A percentile compares a stretch with the other conserved stretches of the same genome.
Evolutionary conservation across 2,113 vertebrate species (phyloP).

Genomic region (Desmodus rotundus): DNA sequence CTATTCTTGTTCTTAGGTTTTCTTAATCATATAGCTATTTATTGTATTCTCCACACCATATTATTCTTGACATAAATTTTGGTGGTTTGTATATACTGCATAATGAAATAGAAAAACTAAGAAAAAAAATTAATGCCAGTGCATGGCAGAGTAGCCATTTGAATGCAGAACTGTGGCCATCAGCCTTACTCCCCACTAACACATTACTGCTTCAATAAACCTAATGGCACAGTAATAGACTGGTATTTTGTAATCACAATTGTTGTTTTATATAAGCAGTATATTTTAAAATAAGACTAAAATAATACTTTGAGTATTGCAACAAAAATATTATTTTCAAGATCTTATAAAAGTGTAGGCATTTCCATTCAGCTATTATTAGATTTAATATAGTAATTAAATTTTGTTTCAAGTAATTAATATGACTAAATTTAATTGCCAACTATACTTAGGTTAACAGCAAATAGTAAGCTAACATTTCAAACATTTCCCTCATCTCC

Average conservation of each 20-base stretch:
- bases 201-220: background rate
- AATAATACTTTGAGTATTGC: background rate
- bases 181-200: background rate
- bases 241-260: background rate
- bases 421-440: background rate
- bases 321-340: background rate
- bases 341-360: background rate
- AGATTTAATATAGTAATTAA: background rate
- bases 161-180: background rate
- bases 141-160: background rate
- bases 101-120: background rate
- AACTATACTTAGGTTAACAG: background rate
- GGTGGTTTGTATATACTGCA: background rate
- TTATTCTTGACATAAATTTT: background rate
- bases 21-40: background rate
- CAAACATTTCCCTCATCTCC: conserved; percentile 6
- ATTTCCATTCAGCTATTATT: background rate
- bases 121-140: background rate
- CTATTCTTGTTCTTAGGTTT: background rate
- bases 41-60: background rate
- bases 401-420: background rate
- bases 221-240: background rate
- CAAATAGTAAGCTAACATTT: background rate
- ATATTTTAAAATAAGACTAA: background rate
- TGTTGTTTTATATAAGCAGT: background rate